Evolutionary conservation across 30 jellyfish, hydroid and myxozoan species (phyloP), one percentile per base, ranked within the genome.

Genomic region (Aurelia aurita): DNA sequence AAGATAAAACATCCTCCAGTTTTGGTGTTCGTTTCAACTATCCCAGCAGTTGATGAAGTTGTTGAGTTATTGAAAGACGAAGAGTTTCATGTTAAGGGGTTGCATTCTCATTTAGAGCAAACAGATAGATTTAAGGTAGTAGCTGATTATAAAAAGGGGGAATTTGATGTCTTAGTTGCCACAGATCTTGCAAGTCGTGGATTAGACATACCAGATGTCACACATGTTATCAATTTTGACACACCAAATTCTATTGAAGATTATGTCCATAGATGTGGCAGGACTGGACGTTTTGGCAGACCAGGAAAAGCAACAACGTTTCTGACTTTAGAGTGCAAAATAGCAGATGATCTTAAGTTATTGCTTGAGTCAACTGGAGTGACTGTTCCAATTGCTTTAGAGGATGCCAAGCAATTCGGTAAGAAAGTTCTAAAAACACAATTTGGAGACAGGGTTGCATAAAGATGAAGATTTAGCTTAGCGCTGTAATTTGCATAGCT

Each of bases 151-250:
- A 73, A 89, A 61, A 62, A 58, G 12, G 94, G 94, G 15, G 69
- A 58, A 7, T 14, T 94, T 58, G 97, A 94, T 83, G 91, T 94
- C 19, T 74, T 94, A 22, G 99, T 94, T 19, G 97, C 97, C 25
- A 94, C 99, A 18, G 99, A 94, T 71, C 61, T 94, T 54, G 96
- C 96, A 2, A 89, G 97, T 60, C 89, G 99, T 19, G 99, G 99
- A 3, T 76, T 94, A 0, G 97, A 94, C 72, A 63, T 94, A 14
- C 92, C 95, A 4, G 91, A 85, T 10, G 77, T 94, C 13, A 88
- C 99, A 14, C 99, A 94, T 77, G 93, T 94, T 51, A 83, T 94
- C 3, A 89, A 94, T 67, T 94, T 74, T 72, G 99, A 89, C 58
- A 70, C 91, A 27, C 99, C 99, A 0, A 84, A 84, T 27, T 72